Evolutionary conservation across 1,140 invertebrate genomes (phyloP), one percentile per base, ranked within the genome.

Genomic region (Papilio polyxenes): DNA sequence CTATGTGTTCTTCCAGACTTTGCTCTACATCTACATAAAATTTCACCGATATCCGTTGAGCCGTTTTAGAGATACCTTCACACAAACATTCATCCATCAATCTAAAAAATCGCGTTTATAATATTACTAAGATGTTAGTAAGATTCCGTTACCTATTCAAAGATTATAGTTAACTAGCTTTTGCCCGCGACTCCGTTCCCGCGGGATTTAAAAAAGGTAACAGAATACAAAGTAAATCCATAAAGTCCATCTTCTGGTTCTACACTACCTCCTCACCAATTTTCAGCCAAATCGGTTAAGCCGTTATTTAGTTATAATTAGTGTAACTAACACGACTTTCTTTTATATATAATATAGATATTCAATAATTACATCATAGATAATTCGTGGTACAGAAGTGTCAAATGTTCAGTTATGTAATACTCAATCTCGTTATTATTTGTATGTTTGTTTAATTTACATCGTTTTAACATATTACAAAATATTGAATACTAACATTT

Each of bases 251-350:
- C n/a, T n/a, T n/a, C n/a, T n/a, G n/a, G n/a, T n/a, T n/a, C n/a
- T n/a, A n/a, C 23, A 31, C 51, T 53, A 53, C 51, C 10, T 53
- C 51, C 51, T 53, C 51, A 53, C 15, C 65, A 72, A 72, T 72
- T 72, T 72, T 72, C 65, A 72, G 65, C 65, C 65, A 72, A 72
- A 72, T 72, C 65, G 65, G 65, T 72, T 11, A 8, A 72, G 65
- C 65, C 65, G 20, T 23, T 72, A 2, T 72, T 72, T 23, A 72
- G 65, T 72, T 72, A 72, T 72, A 72, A 72, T 15, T 72, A 72
- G 65, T 72, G 65, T 72, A 72, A 72, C 65, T 72, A 72, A 31
- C 23, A 31, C 23, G 23, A 31, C 23, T 31, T 31, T 31, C 23
- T 31, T 31, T 31, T 31, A 31, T 49, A 49, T 31, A 31, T 31